Conservation (phyloP, 2,888 invertebrate genomes). For the Megaustenia siamemsis region DNA sequence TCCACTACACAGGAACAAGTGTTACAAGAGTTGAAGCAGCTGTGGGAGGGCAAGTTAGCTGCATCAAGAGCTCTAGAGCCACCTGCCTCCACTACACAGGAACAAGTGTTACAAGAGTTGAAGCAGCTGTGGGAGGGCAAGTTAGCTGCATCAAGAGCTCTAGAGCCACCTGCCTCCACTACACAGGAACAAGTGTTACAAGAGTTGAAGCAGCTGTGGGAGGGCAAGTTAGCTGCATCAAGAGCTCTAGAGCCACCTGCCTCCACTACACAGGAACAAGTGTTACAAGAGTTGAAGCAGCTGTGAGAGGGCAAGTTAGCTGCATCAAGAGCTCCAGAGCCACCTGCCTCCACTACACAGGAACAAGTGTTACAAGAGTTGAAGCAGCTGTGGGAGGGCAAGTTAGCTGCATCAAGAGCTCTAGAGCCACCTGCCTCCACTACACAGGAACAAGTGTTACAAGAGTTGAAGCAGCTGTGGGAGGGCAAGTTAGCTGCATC, state of each 20-base stretch:
- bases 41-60: constrained; percentile 94
- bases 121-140: constrained; percentile 85
- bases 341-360: neutral
- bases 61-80: constrained; percentile 94
- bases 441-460: constrained; percentile 90
- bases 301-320: constrained; percentile 62
- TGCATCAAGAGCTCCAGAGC: no score
- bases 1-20: no score
- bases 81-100: constrained; percentile 83
- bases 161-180: neutral
- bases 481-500: constrained; percentile 45
- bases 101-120: constrained; percentile 95
- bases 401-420: constrained; percentile 92
- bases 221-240: constrained; percentile 91
- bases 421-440: constrained; percentile 87
- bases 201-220: constrained; percentile 93
- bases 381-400: constrained; percentile 93
- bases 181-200: no score
- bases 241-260: constrained; percentile 91
- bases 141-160: no score
- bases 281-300: constrained; percentile 95
- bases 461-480: constrained; percentile 94
- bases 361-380: no score
- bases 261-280: constrained; percentile 87
- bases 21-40: no score